Evolutionary conservation across 1,140 invertebrate species (phyloP), one percentile per base, ranked within the genome.

Genomic region (Ceratina calcarata): DNA sequence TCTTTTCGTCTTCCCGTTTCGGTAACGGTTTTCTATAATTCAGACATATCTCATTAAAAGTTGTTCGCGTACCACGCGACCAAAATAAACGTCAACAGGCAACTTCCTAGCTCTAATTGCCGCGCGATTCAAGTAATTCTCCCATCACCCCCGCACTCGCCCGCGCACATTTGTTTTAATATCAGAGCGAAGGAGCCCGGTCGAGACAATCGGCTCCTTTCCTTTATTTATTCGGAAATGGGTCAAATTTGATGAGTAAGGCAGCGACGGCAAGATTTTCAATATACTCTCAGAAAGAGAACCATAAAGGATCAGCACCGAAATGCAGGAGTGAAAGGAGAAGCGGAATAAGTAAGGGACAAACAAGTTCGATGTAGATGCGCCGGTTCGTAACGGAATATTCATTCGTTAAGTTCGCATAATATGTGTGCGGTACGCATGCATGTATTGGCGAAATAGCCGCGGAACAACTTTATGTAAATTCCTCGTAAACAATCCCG

Each of bases 41-140:
- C 62, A 68, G 72, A 80, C 70, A 69, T 80, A 80, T 75, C 73
- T 80, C 78, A 76, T 76, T 80, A 80, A 80, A 75, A 75, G 78
- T 80, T 80, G 64, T 80, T 37, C 78, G 78, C 62, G 72, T 76
- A 68, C 65, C 78, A 58, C 49, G 65, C 70, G 57, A 22, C 57
- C 65, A 80, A 80, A 80, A 76, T 76, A 76, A 80, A 76, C 78
- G 72, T 80, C 78, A 76, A 68, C 64, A 70, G 55, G 65, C 78
- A 80, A 76, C 78, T 76, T 69, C 55, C 78, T 76, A 62, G 64
- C 64, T 80, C 78, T 80, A 76, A 80, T 80, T 80, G 76, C 72
- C 78, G 72, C 72, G 58, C 65, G 65, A 76, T 80, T 76, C 70
- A 61, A 76, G 65, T 68, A 57, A 80, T 68, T 80, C 67, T 24